Percentiles rank a stretch among this genome's conserved stretches.
phyloP scores from a whole-genome alignment of 2,888 invertebrate species.

The Cyclophora albipunctata region DNA sequence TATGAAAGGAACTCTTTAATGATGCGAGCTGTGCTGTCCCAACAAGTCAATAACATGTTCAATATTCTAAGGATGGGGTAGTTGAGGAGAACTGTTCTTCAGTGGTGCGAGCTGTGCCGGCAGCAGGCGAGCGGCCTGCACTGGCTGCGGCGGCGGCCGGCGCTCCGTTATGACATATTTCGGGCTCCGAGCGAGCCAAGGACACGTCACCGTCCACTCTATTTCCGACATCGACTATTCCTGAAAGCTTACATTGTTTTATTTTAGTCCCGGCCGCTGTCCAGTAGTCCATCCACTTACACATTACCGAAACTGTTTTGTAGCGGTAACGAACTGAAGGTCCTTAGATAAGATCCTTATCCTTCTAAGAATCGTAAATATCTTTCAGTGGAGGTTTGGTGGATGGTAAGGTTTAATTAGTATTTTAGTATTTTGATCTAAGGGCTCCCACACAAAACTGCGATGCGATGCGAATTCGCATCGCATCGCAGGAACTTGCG shows the following conservation, averaged over 20 bases:
- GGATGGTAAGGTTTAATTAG: too few species aligned
- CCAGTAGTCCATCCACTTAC: conserved; percentile 39
- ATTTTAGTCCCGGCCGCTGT: conserved; percentile 56
- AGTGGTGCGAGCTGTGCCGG: too few species aligned
- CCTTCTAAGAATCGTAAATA: conserved; percentile 12
- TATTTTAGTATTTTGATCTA: too few species aligned
- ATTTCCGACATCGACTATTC: conserved; percentile 63
- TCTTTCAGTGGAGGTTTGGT: conserved; percentile 7
- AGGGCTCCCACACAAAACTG: too few species aligned
- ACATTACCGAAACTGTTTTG: conserved; percentile 2
- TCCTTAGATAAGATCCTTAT: conserved; percentile 12
- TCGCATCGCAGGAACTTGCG: too few species aligned
- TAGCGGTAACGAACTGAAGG: conserved; percentile 1
- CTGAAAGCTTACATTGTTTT: conserved; percentile 72
- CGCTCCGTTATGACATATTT: conserved; percentile 58
- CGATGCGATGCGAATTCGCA: too few species aligned
- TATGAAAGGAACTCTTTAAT: too few species aligned
- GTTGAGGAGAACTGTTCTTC: too few species aligned
- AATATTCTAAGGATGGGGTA: too few species aligned
- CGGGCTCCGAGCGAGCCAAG: conserved; percentile 45
- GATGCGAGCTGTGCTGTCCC: too few species aligned
- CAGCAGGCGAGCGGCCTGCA: too few species aligned
- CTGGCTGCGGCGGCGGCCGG: not conserved
- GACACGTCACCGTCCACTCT: conserved; percentile 61
- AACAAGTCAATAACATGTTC: too few species aligned